These are phyloP conservation scores for Lagria hirta DNA, from an alignment of 2,888 invertebrate species.

Conservation along the genomic window DNA sequence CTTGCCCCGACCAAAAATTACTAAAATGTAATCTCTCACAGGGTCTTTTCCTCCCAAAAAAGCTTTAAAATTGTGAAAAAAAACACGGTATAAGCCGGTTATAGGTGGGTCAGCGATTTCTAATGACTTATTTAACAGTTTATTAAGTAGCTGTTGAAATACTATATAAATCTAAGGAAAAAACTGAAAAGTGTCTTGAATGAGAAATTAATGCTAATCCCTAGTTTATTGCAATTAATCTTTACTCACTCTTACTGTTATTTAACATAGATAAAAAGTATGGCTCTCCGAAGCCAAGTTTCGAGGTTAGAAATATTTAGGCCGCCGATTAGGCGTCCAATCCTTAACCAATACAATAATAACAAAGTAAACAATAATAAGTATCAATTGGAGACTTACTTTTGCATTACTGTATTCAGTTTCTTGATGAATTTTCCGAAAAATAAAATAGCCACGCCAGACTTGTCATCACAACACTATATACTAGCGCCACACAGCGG, in stretches of 20 bases:
- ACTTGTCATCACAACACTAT: slow-evolving; percentile 42
- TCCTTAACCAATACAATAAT: too few species aligned
- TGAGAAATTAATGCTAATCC: slow-evolving; percentile 11
- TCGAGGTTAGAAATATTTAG: slow-evolving; percentile 42
- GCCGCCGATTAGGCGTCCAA: too few species aligned
- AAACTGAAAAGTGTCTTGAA: slow-evolving; percentile 9
- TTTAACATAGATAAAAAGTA: slow-evolving; percentile 25
- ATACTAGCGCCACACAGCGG: slow-evolving; percentile 31
- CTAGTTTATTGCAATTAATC: slow-evolving; percentile 11
- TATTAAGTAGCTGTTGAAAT: slow-evolving; percentile 3
- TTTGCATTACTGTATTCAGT: too few species aligned
- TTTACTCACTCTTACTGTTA: slow-evolving; percentile 8
- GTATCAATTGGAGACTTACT: too few species aligned
- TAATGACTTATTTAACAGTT: slow-evolving; percentile 11
- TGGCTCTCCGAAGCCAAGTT: slow-evolving; percentile 35
- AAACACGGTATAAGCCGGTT: too few species aligned
- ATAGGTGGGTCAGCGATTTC: too few species aligned
- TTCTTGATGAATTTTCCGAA: slow-evolving; percentile 3
- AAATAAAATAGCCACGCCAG: slow-evolving; percentile 34
- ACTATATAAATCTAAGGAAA: slow-evolving; percentile 3
- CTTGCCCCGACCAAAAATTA: slow-evolving; percentile 37
- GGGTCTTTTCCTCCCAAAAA: slow-evolving; percentile 28
- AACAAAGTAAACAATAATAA: too few species aligned
- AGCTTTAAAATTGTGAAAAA: slow-evolving; percentile 1
- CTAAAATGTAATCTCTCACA: slow-evolving; percentile 39